Evolutionary conservation across 2,888 invertebrate species (phyloP).

Genomic region (Nephrotoma flavescens): DNA sequence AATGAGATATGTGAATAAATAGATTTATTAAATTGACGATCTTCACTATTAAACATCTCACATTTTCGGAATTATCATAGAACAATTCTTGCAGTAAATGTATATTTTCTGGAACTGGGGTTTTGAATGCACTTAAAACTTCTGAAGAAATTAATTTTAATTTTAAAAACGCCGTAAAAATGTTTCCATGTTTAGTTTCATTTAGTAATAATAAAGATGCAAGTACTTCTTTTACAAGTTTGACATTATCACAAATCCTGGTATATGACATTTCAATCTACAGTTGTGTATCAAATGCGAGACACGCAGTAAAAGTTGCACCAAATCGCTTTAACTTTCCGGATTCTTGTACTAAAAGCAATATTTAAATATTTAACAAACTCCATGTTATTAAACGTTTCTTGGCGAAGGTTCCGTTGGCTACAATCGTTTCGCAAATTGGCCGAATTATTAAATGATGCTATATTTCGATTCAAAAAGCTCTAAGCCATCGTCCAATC

Average conservation of each 20-base stretch:
- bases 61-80: too few relatives aligned
- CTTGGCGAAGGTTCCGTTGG: background rate
- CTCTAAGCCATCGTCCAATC: background rate
- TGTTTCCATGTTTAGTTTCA: background rate
- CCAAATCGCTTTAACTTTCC: background rate
- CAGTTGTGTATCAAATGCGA: background rate
- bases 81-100: too few relatives aligned
- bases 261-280: background rate
- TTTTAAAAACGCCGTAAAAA: background rate
- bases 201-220: background rate
- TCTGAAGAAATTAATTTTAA: background rate
- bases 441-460: background rate
- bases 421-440: background rate
- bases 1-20: too few relatives aligned
- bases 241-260: background rate
- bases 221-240: background rate
- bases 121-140: background rate
- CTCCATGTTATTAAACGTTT: background rate
- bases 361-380: background rate
- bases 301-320: background rate
- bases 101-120: background rate
- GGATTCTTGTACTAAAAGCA: background rate
- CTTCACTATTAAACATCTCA: too few relatives aligned
- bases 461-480: background rate
- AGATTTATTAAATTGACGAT: too few relatives aligned